These are phyloP conservation scores for Drosophila mauritiana DNA, from an alignment of 1,140 invertebrate species.

Conservation along the genomic window DNA sequence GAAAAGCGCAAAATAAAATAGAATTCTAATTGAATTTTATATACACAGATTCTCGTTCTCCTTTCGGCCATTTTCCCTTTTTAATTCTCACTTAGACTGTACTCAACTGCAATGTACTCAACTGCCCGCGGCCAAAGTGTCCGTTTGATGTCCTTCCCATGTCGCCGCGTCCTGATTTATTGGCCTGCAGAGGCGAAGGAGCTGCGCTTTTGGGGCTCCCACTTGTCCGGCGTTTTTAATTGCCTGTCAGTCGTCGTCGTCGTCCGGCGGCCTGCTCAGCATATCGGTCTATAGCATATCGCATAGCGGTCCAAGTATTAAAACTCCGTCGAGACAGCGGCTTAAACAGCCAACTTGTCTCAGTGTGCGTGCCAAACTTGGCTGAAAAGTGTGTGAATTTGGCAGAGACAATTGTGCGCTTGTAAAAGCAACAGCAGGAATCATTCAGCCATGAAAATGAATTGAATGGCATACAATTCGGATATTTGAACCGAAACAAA, in stretches of 20 bases:
- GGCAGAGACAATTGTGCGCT: conserved; percentile 59
- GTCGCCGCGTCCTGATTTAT: conserved; percentile 68
- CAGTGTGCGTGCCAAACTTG: conserved; percentile 51
- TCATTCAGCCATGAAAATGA: not conserved
- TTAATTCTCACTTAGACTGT: conserved; percentile 42
- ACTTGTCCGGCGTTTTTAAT: conserved; percentile 68
- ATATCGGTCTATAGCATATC: no score
- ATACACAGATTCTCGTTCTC: conserved; percentile 42
- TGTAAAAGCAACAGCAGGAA: conserved; percentile 29
- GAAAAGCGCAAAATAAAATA: conserved; percentile 51
- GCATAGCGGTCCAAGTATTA: not conserved
- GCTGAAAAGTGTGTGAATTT: conserved; percentile 51
- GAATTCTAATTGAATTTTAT: conserved; percentile 81
- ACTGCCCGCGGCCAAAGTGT: conserved; percentile 36
- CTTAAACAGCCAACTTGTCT: not conserved
- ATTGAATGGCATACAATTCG: not conserved
- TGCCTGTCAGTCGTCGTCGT: conserved; percentile 56
- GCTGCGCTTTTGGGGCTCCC: conserved; percentile 53
- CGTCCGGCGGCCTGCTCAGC: conserved; percentile 34
- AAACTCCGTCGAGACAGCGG: not conserved
- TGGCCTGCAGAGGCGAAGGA: conserved; percentile 49
- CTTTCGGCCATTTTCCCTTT: conserved; percentile 12
- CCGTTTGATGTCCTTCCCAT: conserved; percentile 62
- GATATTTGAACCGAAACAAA: not conserved
- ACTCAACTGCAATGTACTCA: conserved; percentile 19